A percentile compares a stretch with the other conserved stretches of the same genome.
phyloP scores from a whole-genome alignment of 1,140 invertebrate genomes.

The Hycleus phaleratus region DNA sequence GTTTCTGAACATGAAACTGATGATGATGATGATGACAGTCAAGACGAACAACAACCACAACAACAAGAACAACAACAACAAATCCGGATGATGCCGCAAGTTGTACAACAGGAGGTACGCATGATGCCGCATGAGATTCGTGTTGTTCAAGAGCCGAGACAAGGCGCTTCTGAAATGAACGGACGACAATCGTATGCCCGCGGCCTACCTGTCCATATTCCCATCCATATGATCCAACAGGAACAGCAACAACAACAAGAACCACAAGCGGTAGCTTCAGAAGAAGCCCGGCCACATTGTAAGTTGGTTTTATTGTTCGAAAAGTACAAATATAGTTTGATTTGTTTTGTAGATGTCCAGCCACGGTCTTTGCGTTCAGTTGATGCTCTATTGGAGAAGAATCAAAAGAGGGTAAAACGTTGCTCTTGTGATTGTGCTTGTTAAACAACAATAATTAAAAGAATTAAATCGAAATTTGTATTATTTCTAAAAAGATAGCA shows the following conservation, averaged over 20 bases:
- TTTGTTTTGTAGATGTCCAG: slow-evolving; percentile 49
- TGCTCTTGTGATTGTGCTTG: slow-evolving; percentile 55
- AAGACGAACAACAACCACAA: slow-evolving; percentile 16
- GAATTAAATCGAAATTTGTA: too few species aligned
- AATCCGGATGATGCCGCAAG: background rate
- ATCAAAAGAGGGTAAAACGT: slow-evolving; percentile 52
- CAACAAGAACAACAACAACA: slow-evolving; percentile 10
- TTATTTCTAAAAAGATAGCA: too few species aligned
- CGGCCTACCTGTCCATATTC: slow-evolving; percentile 45
- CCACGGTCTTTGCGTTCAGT: slow-evolving; percentile 53
- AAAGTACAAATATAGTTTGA: background rate
- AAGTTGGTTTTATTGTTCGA: slow-evolving; percentile 27
- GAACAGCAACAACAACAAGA: slow-evolving; percentile 37
- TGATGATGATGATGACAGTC: slow-evolving; percentile 29
- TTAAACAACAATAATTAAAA: slow-evolving; percentile 31
- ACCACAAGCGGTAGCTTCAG: slow-evolving; percentile 28
- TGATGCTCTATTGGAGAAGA: slow-evolving; percentile 38
- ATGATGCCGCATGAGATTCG: slow-evolving; percentile 15
- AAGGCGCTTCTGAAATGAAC: slow-evolving; percentile 42
- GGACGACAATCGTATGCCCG: slow-evolving; percentile 46
- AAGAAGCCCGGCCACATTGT: slow-evolving; percentile 54
- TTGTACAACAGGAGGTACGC: slow-evolving; percentile 1
- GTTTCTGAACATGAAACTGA: slow-evolving; percentile 34
- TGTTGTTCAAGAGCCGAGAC: slow-evolving; percentile 33
- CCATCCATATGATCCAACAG: slow-evolving; percentile 48